Conservation (phyloP, 2,797 vertebrate genomes). For the Liasis olivaceus region DNA sequence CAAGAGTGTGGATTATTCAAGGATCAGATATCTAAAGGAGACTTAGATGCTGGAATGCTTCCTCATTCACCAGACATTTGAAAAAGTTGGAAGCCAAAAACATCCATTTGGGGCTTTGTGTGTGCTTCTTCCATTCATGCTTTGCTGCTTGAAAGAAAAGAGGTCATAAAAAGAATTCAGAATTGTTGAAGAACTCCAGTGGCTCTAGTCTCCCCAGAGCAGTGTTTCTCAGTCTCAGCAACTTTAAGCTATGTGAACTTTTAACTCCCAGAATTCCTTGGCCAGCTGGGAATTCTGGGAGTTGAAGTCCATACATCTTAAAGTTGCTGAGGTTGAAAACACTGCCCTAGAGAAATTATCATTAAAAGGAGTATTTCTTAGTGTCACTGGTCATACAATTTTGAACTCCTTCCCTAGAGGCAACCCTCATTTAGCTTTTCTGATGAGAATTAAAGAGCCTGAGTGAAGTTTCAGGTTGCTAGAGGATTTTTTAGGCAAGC, state of each 20-base stretch:
- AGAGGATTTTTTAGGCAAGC: constrained; percentile 29
- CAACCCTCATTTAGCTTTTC: constrained; percentile 39
- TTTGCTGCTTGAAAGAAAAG: constrained; percentile 47
- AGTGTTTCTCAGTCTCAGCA: background rate
- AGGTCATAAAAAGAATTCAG: constrained; percentile 35
- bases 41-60: constrained; percentile 46
- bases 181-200: constrained; percentile 43
- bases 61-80: constrained; percentile 35
- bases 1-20: constrained; percentile 33
- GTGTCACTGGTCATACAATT: constrained; percentile 38
- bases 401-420: constrained; percentile 52
- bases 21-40: constrained; percentile 44
- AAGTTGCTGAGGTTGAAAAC: background rate
- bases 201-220: constrained; percentile 42
- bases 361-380: constrained; percentile 32
- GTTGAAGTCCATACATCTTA: background rate
- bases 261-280: background rate
- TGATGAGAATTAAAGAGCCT: constrained; percentile 23
- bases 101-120: constrained; percentile 36
- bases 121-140: constrained; percentile 36
- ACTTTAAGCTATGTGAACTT: background rate
- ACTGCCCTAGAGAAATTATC: constrained; percentile 2
- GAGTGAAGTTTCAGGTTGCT: constrained; percentile 24
- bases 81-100: constrained; percentile 27
- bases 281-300: background rate